These are phyloP conservation scores for Liposcelis brunnea DNA, from an alignment of 2,888 invertebrate genomes.

Conservation along the genomic window DNA sequence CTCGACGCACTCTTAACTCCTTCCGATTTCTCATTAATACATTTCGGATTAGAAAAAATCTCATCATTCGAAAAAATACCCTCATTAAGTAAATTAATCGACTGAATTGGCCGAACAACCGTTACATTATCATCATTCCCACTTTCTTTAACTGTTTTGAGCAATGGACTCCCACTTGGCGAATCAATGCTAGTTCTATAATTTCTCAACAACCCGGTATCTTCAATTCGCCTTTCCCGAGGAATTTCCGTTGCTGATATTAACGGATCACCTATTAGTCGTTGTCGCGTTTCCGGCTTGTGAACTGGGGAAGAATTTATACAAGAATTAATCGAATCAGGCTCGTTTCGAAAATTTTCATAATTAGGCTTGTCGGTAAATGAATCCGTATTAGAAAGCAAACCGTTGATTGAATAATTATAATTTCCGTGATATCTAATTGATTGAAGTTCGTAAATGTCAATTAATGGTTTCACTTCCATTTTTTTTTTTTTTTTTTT, in stretches of 20 bases:
- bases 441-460: slow-evolving; percentile 1
- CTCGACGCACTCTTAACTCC: neutral
- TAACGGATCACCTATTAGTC: neutral
- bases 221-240: neutral
- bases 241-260: slow-evolving; percentile 3
- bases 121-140: too few relatives aligned
- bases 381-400: neutral
- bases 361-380: too few relatives aligned
- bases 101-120: too few relatives aligned
- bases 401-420: slow-evolving; percentile 2
- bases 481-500: neutral
- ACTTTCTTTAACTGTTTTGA: neutral
- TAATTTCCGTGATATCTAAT: neutral
- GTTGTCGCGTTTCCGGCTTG: too few relatives aligned
- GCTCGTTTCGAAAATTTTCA: too few relatives aligned
- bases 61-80: neutral
- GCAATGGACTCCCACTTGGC: neutral
- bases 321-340: too few relatives aligned
- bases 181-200: too few relatives aligned
- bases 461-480: slow-evolving; percentile 3
- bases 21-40: neutral
- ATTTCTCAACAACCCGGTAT: too few relatives aligned
- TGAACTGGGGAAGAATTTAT: too few relatives aligned
- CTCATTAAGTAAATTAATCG: too few relatives aligned
- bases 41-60: neutral